Conservation (phyloP, 2,113 vertebrate genomes). For the Colossoma macropomum region DNA sequence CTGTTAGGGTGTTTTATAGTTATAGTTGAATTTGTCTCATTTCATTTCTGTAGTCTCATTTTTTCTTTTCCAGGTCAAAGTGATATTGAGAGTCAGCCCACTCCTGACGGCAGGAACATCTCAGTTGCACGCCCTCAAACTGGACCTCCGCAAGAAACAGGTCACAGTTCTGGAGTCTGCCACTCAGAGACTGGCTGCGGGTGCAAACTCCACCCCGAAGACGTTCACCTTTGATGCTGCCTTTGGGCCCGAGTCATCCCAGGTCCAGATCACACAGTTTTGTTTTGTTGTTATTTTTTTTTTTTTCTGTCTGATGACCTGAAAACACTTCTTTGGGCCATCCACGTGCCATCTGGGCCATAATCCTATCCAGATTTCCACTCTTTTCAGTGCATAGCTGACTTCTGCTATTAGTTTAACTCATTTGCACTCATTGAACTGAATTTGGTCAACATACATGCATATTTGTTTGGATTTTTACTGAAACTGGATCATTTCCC, state of each 20-base stretch:
- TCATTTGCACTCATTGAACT: neutral
- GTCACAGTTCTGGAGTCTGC: slow-evolving; percentile 70
- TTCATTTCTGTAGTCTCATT: neutral
- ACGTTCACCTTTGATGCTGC: slow-evolving; percentile 88
- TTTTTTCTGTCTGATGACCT: slow-evolving; percentile 34
- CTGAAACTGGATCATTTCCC: neutral
- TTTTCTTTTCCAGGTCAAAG: slow-evolving; percentile 69
- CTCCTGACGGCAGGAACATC: slow-evolving; percentile 48
- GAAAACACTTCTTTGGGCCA: slow-evolving; percentile 18
- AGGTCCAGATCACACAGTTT: slow-evolving; percentile 72
- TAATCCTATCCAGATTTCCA: slow-evolving; percentile 23
- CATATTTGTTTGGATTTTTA: slow-evolving; percentile 13
- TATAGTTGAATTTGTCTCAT: neutral
- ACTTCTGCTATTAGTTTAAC: neutral
- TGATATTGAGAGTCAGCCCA: slow-evolving; percentile 72
- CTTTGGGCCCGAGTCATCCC: slow-evolving; percentile 86
- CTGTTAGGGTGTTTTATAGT: too few species aligned
- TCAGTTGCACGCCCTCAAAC: slow-evolving; percentile 65
- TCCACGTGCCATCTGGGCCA: slow-evolving; percentile 11
- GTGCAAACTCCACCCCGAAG: slow-evolving; percentile 81
- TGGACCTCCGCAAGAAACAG: slow-evolving; percentile 72
- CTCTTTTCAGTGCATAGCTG: neutral
- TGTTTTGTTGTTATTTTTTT: neutral
- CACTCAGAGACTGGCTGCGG: slow-evolving; percentile 66
- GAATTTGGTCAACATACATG: neutral